phyloP scores from a whole-genome alignment of 2,888 invertebrate genomes.

The Cerceris ruficornis region DNA sequence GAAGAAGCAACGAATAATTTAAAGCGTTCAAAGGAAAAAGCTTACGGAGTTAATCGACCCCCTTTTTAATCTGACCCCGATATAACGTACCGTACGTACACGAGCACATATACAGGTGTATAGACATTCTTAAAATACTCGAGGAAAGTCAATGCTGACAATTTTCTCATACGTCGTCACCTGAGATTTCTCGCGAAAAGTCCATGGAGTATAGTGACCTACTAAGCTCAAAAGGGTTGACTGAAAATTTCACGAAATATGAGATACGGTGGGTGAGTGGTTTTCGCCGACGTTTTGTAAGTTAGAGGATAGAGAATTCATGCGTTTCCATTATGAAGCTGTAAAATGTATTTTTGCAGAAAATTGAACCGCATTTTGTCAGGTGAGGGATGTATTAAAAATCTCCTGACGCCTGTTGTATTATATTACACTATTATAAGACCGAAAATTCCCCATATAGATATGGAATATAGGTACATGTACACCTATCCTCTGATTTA shows the following conservation, averaged over 20 bases:
- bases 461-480: no score
- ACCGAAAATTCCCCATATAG: no score
- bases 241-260: constrained; percentile 4
- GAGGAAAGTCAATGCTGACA: background rate
- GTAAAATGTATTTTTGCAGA: no score
- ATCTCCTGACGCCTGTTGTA: no score
- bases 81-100: background rate
- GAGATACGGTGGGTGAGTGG: background rate
- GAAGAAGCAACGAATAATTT: background rate
- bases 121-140: background rate
- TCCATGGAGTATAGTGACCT: constrained; percentile 5
- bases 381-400: no score
- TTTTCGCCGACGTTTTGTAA: background rate
- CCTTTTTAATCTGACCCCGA: background rate
- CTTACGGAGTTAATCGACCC: background rate
- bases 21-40: background rate
- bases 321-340: background rate
- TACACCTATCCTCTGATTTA: no score
- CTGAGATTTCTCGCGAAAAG: background rate
- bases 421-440: no score
- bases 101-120: background rate
- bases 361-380: no score
- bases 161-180: background rate
- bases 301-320: background rate
- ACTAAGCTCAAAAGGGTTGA: constrained; percentile 4